Evolutionary conservation across 30 jellyfish, hydroid and myxozoan genomes (phyloP).

Genomic region (Aurelia aurita complex sp. Pacific): DNA sequence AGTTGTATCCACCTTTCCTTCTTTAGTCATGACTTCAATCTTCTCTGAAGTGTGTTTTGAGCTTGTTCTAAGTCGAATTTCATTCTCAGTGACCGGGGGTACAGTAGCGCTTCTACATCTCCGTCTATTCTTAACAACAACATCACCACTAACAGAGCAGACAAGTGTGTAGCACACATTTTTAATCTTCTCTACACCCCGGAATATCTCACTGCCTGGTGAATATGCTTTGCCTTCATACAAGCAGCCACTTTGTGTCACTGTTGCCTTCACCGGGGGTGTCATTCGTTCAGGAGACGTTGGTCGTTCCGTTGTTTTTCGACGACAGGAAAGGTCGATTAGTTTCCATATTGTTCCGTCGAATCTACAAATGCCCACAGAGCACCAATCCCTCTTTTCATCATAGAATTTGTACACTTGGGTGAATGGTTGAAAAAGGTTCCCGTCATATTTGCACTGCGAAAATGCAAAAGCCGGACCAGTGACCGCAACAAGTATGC

Average conservation of each 20-base stretch:
- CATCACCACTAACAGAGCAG: conserved; percentile 38
- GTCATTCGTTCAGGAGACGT: too few species aligned
- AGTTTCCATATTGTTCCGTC: conserved; percentile 48
- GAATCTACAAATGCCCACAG: conserved; percentile 33
- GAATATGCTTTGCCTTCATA: conserved; percentile 48
- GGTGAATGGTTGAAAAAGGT: conserved; percentile 15
- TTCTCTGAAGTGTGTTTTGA: too few species aligned
- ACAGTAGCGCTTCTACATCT: conserved; percentile 1
- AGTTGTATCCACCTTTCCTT: too few species aligned
- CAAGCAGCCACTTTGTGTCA: neutral
- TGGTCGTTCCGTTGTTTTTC: conserved; percentile 1
- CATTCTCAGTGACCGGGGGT: neutral
- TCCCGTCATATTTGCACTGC: conserved; percentile 33
- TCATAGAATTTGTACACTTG: conserved; percentile 27
- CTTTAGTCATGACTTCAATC: too few species aligned
- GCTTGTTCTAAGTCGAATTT: too few species aligned
- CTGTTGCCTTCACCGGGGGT: too few species aligned
- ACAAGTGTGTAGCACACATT: conserved; percentile 21
- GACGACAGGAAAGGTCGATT: conserved; percentile 42
- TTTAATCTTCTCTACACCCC: conserved; percentile 44
- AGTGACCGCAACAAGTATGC: neutral
- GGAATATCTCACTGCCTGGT: conserved; percentile 51
- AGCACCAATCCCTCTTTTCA: conserved; percentile 41
- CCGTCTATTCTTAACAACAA: conserved; percentile 5
- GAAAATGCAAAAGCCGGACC: neutral